A percentile compares a stretch with the other conserved stretches of the same genome.
These are phyloP conservation scores for Pilophorus perplexus DNA, from an alignment of 2,888 invertebrate species.

Conservation along the genomic window DNA sequence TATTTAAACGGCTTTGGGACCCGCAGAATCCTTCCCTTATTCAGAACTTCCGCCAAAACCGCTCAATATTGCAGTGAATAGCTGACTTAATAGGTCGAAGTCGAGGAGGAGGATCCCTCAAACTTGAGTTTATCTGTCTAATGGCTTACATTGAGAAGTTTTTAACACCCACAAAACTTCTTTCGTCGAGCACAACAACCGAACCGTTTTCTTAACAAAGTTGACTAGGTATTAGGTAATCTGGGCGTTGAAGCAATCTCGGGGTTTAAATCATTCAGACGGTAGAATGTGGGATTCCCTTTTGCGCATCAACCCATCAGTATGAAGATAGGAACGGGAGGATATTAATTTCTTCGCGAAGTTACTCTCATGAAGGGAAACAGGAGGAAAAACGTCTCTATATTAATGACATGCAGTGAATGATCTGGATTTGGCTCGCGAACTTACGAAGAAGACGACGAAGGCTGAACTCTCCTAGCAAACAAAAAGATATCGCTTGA, in stretches of 20 bases:
- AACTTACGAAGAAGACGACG: too few relatives aligned
- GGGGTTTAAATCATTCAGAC: conserved; percentile 8
- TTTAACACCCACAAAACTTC: background rate
- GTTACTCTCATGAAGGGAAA: too few relatives aligned
- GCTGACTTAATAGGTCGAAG: conserved; percentile 29
- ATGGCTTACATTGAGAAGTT: conserved; percentile 15
- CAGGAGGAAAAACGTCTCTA: too few relatives aligned
- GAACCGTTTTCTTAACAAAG: conserved; percentile 22
- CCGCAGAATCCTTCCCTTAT: conserved; percentile 20
- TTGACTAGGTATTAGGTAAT: conserved; percentile 2
- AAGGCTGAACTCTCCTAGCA: too few relatives aligned
- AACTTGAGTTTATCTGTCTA: conserved; percentile 32
- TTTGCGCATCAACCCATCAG: background rate
- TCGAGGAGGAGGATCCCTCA: background rate
- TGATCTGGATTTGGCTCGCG: too few relatives aligned
- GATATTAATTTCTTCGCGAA: conserved; percentile 11
- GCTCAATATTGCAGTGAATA: conserved; percentile 26
- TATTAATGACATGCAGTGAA: too few relatives aligned
- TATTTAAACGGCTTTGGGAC: conserved; percentile 24
- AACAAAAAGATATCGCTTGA: too few relatives aligned
- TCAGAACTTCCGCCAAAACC: conserved; percentile 19
- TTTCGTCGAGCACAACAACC: background rate
- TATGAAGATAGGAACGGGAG: background rate
- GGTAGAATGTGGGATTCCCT: conserved; percentile 10
- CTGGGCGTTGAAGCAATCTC: background rate